A percentile compares a stretch with the other conserved stretches of the same genome.
Evolutionary conservation across 1,140 invertebrate genomes (phyloP).

Genomic region (Solen grandis): DNA sequence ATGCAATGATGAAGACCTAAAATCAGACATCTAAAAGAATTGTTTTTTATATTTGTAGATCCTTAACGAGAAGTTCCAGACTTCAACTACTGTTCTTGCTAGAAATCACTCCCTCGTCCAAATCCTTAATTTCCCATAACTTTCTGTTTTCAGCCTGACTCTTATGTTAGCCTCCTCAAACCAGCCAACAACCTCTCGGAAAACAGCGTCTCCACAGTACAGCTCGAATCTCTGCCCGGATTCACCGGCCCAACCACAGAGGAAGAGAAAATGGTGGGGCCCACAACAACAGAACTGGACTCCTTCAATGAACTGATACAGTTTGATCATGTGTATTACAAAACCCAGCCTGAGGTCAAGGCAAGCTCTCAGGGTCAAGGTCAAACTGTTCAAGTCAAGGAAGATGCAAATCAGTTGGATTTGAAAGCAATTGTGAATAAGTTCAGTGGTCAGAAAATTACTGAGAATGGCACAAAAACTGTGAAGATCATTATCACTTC

Average conservation of each 20-base stretch:
- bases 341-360: slow-evolving; percentile 65
- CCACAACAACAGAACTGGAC: slow-evolving; percentile 80
- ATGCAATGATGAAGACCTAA: no score
- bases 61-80: no score
- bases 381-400: slow-evolving; percentile 1
- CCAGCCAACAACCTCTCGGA: not conserved
- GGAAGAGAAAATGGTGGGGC: slow-evolving; percentile 77
- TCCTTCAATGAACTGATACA: slow-evolving; percentile 81
- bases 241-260: slow-evolving; percentile 37
- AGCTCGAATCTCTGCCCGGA: slow-evolving; percentile 29
- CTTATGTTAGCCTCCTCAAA: slow-evolving; percentile 46
- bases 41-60: no score
- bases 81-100: no score
- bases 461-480: slow-evolving; percentile 24
- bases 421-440: slow-evolving; percentile 11
- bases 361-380: slow-evolving; percentile 18
- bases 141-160: slow-evolving; percentile 73
- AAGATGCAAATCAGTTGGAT: not conserved
- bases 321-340: slow-evolving; percentile 80
- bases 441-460: slow-evolving; percentile 9
- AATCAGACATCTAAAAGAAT: no score
- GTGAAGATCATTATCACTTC: slow-evolving; percentile 24
- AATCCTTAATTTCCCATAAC: no score
- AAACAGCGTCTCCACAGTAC: slow-evolving; percentile 16
- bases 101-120: no score